Conservation (phyloP, 2,797 vertebrate species). For the Pygocentrus nattereri region DNA sequence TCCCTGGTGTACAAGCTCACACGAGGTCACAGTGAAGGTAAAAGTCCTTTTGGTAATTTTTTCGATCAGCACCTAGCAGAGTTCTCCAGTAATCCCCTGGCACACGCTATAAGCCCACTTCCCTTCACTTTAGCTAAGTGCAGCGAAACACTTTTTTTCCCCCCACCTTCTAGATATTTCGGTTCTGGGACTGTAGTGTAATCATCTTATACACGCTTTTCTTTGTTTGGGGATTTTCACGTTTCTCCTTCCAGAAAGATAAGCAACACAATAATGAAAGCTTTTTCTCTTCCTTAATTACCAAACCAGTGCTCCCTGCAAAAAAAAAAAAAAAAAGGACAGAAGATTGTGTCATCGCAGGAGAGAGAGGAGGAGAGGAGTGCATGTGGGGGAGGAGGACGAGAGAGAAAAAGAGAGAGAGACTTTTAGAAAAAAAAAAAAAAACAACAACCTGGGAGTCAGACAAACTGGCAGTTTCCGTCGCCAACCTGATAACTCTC, state of each 20-base stretch:
- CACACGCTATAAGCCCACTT: slow-evolving; percentile 55
- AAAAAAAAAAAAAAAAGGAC: slow-evolving; percentile 78
- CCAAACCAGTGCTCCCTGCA: slow-evolving; percentile 87
- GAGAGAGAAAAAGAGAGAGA: slow-evolving; percentile 22
- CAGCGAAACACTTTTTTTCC: slow-evolving; percentile 38
- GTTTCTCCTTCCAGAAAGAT: slow-evolving; percentile 87
- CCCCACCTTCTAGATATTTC: slow-evolving; percentile 51
- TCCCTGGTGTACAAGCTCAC: background rate
- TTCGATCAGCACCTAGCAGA: slow-evolving; percentile 47
- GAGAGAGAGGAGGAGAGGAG: slow-evolving; percentile 55
- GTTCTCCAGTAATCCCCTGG: slow-evolving; percentile 54
- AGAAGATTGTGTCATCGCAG: slow-evolving; percentile 93
- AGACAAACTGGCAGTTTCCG: slow-evolving; percentile 96
- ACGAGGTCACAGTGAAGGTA: slow-evolving; percentile 32
- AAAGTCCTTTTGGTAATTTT: slow-evolving; percentile 51
- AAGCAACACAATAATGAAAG: slow-evolving; percentile 90
- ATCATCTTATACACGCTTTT: slow-evolving; percentile 69
- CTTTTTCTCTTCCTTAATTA: slow-evolving; percentile 87
- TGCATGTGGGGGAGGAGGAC: slow-evolving; percentile 23
- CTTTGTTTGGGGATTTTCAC: slow-evolving; percentile 77
- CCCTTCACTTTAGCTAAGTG: slow-evolving; percentile 60
- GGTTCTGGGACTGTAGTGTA: slow-evolving; percentile 60
- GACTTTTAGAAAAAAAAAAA: slow-evolving; percentile 87
- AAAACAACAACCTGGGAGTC: slow-evolving; percentile 79
- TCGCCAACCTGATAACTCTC: slow-evolving; percentile 89